Conservation (phyloP, 2,888 invertebrate species). For the Alviniconcha strummeri region DNA sequence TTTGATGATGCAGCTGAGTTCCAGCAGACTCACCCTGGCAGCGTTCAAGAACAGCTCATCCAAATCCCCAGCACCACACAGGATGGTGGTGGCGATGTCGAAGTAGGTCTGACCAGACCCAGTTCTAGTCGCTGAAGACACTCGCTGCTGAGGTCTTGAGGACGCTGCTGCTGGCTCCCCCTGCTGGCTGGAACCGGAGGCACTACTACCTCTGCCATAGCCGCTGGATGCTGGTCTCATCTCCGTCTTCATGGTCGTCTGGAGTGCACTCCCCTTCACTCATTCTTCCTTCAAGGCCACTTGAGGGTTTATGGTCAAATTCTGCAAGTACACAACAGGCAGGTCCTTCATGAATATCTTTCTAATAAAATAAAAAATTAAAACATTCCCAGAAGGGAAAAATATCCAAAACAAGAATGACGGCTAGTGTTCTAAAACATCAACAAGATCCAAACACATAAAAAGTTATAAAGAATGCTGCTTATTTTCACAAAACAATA, state of each 20-base stretch:
- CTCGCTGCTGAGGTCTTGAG: constrained; percentile 9
- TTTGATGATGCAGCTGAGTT: no score
- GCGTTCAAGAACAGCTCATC: constrained; percentile 64
- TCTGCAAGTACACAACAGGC: neutral
- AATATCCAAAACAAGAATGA: neutral
- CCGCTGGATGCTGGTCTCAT: neutral
- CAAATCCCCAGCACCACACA: constrained; percentile 59
- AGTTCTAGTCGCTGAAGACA: constrained; percentile 29
- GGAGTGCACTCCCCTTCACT: neutral
- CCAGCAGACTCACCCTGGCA: constrained; percentile 56
- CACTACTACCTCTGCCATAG: neutral
- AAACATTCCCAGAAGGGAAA: neutral
- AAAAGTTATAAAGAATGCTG: neutral
- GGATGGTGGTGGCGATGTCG: constrained; percentile 64
- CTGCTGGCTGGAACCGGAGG: neutral
- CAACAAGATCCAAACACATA: neutral
- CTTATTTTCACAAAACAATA: no score
- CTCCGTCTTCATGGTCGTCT: constrained; percentile 17
- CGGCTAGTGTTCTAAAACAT: neutral
- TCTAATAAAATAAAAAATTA: neutral
- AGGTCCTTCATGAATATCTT: neutral
- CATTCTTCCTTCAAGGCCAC: constrained; percentile 7
- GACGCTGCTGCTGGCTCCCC: neutral
- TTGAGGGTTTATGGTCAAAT: neutral
- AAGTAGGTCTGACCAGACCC: constrained; percentile 53